A percentile compares a stretch with the other conserved stretches of the same genome.
phyloP scores from a whole-genome alignment of 2,888 invertebrate species.

The Drosophila vallismaia region DNA sequence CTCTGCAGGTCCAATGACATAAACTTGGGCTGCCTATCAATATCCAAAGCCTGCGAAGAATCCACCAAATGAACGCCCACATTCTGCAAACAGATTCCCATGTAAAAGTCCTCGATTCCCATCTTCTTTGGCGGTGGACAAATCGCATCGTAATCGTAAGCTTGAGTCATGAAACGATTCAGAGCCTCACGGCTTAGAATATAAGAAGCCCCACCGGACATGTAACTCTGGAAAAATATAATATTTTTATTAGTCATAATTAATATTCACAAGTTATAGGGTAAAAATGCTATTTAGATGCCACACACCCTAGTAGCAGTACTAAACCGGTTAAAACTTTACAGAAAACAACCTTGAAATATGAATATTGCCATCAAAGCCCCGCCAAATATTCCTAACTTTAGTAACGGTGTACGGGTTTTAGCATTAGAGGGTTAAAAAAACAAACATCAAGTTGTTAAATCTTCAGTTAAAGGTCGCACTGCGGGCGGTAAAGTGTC shows the following conservation, averaged over 20 bases:
- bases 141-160: slow-evolving; percentile 86
- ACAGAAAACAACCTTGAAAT: slow-evolving; percentile 2
- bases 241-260: background rate
- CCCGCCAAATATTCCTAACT: slow-evolving; percentile 20
- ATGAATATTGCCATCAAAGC: slow-evolving; percentile 38
- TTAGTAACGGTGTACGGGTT: slow-evolving; percentile 51
- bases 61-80: slow-evolving; percentile 95
- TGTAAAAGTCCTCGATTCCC: slow-evolving; percentile 80
- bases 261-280: background rate
- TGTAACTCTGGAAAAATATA: slow-evolving; percentile 87
- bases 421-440: slow-evolving; percentile 37
- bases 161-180: slow-evolving; percentile 89
- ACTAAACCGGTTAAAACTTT: slow-evolving; percentile 16
- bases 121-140: slow-evolving; percentile 84
- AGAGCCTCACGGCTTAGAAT: slow-evolving; percentile 94
- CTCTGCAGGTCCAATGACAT: slow-evolving; percentile 61
- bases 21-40: slow-evolving; percentile 63
- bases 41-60: slow-evolving; percentile 85
- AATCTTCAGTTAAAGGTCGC: slow-evolving; percentile 45
- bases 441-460: slow-evolving; percentile 28
- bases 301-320: slow-evolving; percentile 16
- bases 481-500: slow-evolving; percentile 47
- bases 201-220: slow-evolving; percentile 97
- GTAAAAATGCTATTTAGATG: slow-evolving; percentile 11
- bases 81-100: slow-evolving; percentile 90